Conservation (phyloP, 2,113 vertebrate genomes). For the Corydoras maculifer region DNA sequence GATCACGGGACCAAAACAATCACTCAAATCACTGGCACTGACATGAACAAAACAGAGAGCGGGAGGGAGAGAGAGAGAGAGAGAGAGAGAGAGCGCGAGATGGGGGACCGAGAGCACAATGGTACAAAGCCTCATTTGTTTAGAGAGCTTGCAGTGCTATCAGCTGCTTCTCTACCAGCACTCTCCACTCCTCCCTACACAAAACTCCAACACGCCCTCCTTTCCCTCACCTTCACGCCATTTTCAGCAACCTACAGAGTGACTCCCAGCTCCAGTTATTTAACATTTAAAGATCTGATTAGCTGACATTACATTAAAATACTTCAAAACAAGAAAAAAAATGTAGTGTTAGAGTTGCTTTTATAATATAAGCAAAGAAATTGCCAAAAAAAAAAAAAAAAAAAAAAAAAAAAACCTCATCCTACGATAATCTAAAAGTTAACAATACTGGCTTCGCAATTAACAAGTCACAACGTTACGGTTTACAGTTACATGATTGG, state of each 20-base stretch:
- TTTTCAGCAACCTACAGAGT: neutral
- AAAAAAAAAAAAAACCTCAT: no score
- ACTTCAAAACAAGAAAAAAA: neutral
- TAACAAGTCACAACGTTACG: no score
- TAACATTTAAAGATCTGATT: neutral
- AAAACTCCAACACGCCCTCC: conserved; percentile 12
- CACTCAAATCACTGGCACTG: neutral
- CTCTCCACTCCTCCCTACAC: neutral
- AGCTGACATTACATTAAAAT: neutral
- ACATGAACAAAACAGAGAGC: conserved; percentile 9
- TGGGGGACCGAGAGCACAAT: neutral
- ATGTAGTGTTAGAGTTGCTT: neutral
- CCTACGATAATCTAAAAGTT: no score
- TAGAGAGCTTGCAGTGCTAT: conserved; percentile 18
- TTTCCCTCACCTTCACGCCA: neutral
- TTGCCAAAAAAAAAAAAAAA: no score
- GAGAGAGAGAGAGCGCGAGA: conserved; percentile 1
- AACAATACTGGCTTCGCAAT: no score
- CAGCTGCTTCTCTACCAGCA: conserved; percentile 15
- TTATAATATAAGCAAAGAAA: no score
- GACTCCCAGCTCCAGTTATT: neutral
- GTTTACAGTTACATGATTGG: no score
- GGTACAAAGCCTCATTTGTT: conserved; percentile 33
- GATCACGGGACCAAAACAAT: no score
- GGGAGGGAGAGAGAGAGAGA: conserved; percentile 6